phyloP scores from a whole-genome alignment of 2,113 vertebrate genomes.

The Mormyrus lacerda region DNA sequence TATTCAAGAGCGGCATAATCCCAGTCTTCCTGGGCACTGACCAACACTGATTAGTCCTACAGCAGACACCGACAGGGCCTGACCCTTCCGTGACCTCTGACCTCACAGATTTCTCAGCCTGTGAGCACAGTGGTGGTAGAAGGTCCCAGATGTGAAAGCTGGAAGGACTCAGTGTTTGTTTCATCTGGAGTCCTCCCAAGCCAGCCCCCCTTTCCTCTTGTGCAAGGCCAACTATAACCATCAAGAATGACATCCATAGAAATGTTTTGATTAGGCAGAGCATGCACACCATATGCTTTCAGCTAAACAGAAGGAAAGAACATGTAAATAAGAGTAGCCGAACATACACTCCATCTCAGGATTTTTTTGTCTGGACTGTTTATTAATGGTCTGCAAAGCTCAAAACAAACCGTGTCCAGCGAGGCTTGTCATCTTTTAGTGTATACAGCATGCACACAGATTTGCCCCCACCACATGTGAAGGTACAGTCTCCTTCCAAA shows the following conservation, averaged over 20 bases:
- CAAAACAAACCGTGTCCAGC: neutral
- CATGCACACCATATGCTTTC: slow-evolving; percentile 7
- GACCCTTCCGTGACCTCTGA: neutral
- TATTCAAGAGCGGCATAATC: neutral
- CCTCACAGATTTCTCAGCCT: neutral
- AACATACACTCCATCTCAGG: neutral
- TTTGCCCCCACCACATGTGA: neutral
- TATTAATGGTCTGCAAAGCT: neutral
- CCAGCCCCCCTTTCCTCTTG: neutral
- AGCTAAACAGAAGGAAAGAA: neutral
- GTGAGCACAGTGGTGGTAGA: neutral
- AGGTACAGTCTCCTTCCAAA: neutral
- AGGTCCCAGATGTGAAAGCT: slow-evolving; percentile 12
- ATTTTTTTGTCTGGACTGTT: neutral
- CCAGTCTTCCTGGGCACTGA: neutral
- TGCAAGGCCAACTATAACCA: neutral
- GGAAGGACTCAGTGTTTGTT: neutral
- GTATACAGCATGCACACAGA: neutral
- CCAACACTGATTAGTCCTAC: neutral
- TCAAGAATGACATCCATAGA: slow-evolving; percentile 4
- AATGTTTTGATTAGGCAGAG: slow-evolving; percentile 6
- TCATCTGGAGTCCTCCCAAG: neutral
- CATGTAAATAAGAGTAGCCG: neutral
- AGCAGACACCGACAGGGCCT: neutral
- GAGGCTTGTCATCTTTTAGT: neutral